These are phyloP conservation scores for Benitochromis conjunctus DNA, from an alignment of 2,113 vertebrate genomes.

Conservation along the genomic window DNA sequence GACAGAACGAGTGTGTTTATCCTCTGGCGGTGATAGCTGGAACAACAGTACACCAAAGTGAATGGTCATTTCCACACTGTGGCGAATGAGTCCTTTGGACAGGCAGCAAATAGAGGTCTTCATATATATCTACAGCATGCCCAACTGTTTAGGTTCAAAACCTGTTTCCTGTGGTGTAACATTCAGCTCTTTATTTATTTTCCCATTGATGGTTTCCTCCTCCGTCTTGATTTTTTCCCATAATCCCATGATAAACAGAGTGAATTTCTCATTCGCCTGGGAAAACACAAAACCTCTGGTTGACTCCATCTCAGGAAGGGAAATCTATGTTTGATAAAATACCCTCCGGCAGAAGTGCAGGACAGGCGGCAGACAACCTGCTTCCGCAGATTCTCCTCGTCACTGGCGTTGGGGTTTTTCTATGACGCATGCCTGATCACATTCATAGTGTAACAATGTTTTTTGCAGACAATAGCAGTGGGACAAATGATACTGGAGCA, in stretches of 20 bases:
- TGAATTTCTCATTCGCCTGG: constrained; percentile 56
- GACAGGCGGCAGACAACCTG: constrained; percentile 37
- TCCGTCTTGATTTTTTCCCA: constrained; percentile 62
- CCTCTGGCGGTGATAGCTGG: constrained; percentile 14
- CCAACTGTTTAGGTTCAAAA: constrained; percentile 63
- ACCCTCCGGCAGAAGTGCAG: constrained; percentile 15
- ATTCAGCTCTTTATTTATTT: constrained; percentile 68
- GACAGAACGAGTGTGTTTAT: neutral
- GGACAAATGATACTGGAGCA: neutral
- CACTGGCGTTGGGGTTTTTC: neutral
- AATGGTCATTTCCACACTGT: neutral
- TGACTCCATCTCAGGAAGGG: constrained; percentile 59
- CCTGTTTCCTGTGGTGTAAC: constrained; percentile 63
- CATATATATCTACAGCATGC: constrained; percentile 17
- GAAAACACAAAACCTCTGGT: constrained; percentile 58
- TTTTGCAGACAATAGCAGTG: neutral
- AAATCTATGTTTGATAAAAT: constrained; percentile 56
- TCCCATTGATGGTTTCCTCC: constrained; percentile 56
- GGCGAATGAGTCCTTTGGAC: constrained; percentile 12
- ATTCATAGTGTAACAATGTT: neutral
- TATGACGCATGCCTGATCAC: neutral
- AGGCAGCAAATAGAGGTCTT: constrained; percentile 22
- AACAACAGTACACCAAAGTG: neutral
- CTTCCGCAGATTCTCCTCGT: constrained; percentile 4
- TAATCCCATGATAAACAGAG: constrained; percentile 63